Evolutionary conservation across 2,113 vertebrate species (phyloP).

Genomic region (Deroptyus accipitrinus): DNA sequence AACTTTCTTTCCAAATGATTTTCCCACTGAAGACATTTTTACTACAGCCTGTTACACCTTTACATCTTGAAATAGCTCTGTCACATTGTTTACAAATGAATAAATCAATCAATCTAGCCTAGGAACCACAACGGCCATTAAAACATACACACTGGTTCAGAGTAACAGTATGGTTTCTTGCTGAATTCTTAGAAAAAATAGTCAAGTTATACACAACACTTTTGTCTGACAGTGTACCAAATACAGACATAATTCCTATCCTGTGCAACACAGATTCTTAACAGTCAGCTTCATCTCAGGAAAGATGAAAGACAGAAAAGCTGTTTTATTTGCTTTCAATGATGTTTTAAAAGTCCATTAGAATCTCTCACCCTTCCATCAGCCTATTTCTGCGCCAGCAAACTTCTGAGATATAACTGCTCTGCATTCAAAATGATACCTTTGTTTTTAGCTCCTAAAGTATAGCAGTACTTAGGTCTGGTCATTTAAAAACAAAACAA

Average conservation of each 20-base stretch:
- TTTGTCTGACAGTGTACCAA: neutral
- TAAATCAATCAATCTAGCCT: neutral
- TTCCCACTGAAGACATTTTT: neutral
- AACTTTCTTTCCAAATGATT: neutral
- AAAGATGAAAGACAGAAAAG: neutral
- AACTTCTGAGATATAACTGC: neutral
- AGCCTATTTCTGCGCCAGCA: neutral
- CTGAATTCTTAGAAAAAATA: neutral
- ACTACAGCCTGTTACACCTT: neutral
- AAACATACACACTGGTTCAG: neutral
- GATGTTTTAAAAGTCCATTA: neutral
- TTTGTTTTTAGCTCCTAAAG: neutral
- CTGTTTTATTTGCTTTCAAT: neutral
- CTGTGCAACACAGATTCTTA: neutral
- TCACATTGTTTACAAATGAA: neutral
- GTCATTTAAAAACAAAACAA: neutral
- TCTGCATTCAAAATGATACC: neutral
- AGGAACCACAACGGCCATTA: neutral
- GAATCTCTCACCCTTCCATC: neutral
- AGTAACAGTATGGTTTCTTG: neutral
- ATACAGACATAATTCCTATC: neutral
- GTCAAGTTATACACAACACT: neutral
- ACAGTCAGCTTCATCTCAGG: neutral
- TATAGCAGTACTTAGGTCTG: neutral
- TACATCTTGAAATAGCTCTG: neutral